Evolutionary conservation across 2,888 invertebrate species (phyloP).

Genomic region (Oxyscelio sp.): DNA sequence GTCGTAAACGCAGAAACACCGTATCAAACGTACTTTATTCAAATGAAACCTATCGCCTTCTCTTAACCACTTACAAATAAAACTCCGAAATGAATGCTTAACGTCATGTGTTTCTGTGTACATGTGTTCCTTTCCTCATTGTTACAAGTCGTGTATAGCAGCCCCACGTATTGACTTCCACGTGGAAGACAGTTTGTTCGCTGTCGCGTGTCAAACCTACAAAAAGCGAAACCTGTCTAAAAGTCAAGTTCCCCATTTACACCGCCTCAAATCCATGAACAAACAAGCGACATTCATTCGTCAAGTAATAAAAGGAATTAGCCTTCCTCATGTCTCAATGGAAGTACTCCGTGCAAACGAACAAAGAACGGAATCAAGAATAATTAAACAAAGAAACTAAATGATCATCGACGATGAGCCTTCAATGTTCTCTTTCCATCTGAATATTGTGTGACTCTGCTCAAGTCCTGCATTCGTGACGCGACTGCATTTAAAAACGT

Average conservation of each 20-base stretch:
- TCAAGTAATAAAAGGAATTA: conserved; percentile 62
- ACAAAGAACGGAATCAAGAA: neutral
- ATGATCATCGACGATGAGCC: conserved; percentile 26
- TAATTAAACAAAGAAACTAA: neutral
- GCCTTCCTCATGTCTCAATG: conserved; percentile 52
- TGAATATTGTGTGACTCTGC: too few species aligned
- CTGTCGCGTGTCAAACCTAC: conserved; percentile 43
- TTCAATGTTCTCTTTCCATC: neutral
- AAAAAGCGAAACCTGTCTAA: conserved; percentile 32
- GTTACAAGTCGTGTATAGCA: too few species aligned
- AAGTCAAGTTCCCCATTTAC: conserved; percentile 29
- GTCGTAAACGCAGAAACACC: too few species aligned
- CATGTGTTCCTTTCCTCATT: too few species aligned
- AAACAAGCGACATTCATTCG: conserved; percentile 55
- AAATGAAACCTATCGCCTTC: too few species aligned
- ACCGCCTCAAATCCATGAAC: conserved; percentile 27
- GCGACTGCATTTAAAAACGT: conserved; percentile 16
- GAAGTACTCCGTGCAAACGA: conserved; percentile 34
- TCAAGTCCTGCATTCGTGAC: conserved; percentile 64
- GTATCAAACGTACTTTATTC: too few species aligned
- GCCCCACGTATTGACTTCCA: conserved; percentile 53
- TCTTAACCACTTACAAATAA: too few species aligned
- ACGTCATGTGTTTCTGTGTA: too few species aligned
- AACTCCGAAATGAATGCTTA: too few species aligned
- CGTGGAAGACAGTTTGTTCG: conserved; percentile 48